phyloP scores from a whole-genome alignment of 2,888 invertebrate genomes.

The Luperina nickerlii region DNA sequence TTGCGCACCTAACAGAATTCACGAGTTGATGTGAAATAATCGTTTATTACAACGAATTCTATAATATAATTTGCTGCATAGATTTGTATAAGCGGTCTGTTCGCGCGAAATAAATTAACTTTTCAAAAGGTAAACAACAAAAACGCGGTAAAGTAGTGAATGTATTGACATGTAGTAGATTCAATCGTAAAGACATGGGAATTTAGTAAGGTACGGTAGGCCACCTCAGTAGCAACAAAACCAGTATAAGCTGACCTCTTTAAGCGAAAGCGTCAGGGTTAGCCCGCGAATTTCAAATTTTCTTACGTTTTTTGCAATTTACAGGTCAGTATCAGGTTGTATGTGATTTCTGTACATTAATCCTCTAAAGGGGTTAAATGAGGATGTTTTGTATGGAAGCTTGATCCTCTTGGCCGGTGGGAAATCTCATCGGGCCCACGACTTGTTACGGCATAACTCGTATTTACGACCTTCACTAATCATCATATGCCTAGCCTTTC shows the following conservation, averaged over 20 bases:
- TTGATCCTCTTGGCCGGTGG: neutral
- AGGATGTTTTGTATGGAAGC: neutral
- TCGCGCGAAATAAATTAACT: constrained; percentile 20
- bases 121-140: constrained; percentile 11
- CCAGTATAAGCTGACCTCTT: neutral
- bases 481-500: no score
- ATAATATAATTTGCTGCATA: constrained; percentile 1
- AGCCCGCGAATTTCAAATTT: neutral
- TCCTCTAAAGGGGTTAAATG: neutral
- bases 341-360: neutral
- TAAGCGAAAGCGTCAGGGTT: neutral
- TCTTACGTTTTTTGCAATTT: neutral
- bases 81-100: neutral
- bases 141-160: neutral
- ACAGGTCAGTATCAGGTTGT: neutral
- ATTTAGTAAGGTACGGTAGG: neutral
- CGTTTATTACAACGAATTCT: constrained; percentile 41
- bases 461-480: constrained; percentile 17
- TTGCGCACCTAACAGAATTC: constrained; percentile 43
- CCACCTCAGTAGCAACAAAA: neutral
- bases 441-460: neutral
- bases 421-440: neutral
- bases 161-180: neutral
- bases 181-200: neutral
- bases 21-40: constrained; percentile 55